Conservation (phyloP, 2,113 vertebrate genomes). For the Rhadina sibilatrix region DNA sequence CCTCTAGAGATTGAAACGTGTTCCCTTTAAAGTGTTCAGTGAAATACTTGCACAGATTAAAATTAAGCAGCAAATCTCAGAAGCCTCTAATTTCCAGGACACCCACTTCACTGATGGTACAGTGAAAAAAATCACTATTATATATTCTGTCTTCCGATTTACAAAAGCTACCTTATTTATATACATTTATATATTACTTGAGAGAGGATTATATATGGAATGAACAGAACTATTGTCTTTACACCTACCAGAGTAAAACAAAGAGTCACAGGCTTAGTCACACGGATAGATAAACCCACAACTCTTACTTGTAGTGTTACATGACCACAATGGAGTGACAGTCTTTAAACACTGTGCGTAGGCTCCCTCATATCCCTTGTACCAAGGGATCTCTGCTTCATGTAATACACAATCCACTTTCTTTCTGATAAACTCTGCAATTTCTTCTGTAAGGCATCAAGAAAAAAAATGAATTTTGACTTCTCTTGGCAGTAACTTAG, state of each 20-base stretch:
- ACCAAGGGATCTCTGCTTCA: neutral
- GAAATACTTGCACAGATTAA: neutral
- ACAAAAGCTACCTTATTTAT: neutral
- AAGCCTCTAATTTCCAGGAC: neutral
- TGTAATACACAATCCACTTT: neutral
- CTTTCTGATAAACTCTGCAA: neutral
- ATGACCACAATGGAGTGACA: neutral
- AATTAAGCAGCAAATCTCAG: neutral
- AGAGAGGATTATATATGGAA: neutral
- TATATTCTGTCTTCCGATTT: neutral
- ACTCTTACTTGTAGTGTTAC: neutral
- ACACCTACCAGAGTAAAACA: neutral
- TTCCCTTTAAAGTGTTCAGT: neutral
- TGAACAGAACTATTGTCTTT: neutral
- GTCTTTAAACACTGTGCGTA: neutral
- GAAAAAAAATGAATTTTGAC: neutral
- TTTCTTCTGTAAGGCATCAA: neutral
- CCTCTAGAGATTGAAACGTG: neutral
- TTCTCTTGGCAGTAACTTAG: neutral
- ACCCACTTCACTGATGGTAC: neutral
- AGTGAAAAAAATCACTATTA: neutral
- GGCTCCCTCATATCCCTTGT: neutral
- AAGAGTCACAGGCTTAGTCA: neutral
- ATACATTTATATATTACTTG: neutral
- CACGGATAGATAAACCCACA: neutral